A percentile compares a stretch with the other conserved stretches of the same genome.
Evolutionary conservation across 2,113 vertebrate genomes (phyloP).

Genomic region (Balaeniceps rex): DNA sequence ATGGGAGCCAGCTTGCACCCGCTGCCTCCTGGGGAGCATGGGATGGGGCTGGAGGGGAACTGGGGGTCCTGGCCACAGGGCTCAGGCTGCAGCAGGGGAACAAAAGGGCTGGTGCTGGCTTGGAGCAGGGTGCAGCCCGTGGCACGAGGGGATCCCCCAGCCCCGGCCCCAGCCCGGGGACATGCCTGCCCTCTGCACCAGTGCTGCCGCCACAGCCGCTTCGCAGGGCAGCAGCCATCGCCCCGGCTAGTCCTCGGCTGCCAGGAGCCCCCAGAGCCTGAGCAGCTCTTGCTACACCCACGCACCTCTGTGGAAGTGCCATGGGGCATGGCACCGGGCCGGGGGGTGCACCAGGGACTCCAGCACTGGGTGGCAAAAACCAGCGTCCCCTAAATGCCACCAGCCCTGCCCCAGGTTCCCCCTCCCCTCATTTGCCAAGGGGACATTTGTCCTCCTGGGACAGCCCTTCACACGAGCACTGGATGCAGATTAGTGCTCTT

Average conservation of each 20-base stretch:
- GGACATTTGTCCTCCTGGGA: background rate
- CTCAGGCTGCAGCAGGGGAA: background rate
- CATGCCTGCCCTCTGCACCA: too few relatives aligned
- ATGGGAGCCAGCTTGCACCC: background rate
- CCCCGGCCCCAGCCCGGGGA: background rate
- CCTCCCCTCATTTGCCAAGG: background rate
- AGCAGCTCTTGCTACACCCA: background rate
- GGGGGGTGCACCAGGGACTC: background rate
- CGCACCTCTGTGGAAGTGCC: background rate
- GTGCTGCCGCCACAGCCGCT: background rate
- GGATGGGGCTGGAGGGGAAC: background rate
- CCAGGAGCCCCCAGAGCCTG: rapidly evolving
- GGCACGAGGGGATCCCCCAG: rapidly evolving
- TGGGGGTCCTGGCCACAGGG: rapidly evolving
- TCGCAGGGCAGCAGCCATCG: rapidly evolving
- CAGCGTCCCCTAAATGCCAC: rapidly evolving
- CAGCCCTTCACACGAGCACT: background rate
- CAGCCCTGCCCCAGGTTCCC: background rate
- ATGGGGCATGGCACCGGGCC: rapidly evolving
- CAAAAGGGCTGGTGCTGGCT: background rate
- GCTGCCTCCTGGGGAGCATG: rapidly evolving
- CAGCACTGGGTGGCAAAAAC: background rate
- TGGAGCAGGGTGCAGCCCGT: rapidly evolving
- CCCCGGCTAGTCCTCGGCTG: background rate
- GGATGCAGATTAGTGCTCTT: background rate